A percentile compares a stretch with the other conserved stretches of the same genome.
Conservation (phyloP, 2,888 invertebrate species). For the Cenopis cana region DNA sequence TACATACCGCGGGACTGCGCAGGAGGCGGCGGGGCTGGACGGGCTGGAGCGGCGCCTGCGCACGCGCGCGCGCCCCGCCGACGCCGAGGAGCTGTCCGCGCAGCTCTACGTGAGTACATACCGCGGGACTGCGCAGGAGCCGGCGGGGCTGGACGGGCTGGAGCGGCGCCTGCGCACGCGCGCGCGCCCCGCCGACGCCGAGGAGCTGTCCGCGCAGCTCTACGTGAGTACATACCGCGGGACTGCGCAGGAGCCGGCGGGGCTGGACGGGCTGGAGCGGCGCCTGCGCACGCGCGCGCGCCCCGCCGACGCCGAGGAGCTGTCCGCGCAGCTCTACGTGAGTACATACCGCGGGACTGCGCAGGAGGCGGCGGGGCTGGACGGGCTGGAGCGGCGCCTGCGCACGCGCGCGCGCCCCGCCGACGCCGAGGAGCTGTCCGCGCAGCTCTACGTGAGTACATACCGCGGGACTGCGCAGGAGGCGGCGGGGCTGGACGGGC, state of each 20-base stretch:
- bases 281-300: constrained; percentile 87
- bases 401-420: constrained; percentile 87
- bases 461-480: too few species aligned
- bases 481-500: constrained; percentile 90
- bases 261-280: constrained; percentile 92
- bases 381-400: constrained; percentile 91
- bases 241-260: constrained; percentile 91
- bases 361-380: constrained; percentile 91
- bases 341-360: too few species aligned
- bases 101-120: too few species aligned
- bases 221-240: too few species aligned
- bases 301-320: constrained; percentile 95
- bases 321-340: constrained; percentile 90
- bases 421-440: constrained; percentile 95
- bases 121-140: constrained; percentile 91
- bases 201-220: constrained; percentile 92
- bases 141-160: constrained; percentile 91
- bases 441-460: too few species aligned
- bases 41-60: constrained; percentile 91
- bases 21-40: constrained; percentile 91
- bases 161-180: constrained; percentile 89
- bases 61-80: constrained; percentile 88
- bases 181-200: constrained; percentile 92
- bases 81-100: constrained; percentile 94
- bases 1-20: too few species aligned